Evolutionary conservation across 2,113 vertebrate species (phyloP).

Genomic region (Hypomesus transpacificus): DNA sequence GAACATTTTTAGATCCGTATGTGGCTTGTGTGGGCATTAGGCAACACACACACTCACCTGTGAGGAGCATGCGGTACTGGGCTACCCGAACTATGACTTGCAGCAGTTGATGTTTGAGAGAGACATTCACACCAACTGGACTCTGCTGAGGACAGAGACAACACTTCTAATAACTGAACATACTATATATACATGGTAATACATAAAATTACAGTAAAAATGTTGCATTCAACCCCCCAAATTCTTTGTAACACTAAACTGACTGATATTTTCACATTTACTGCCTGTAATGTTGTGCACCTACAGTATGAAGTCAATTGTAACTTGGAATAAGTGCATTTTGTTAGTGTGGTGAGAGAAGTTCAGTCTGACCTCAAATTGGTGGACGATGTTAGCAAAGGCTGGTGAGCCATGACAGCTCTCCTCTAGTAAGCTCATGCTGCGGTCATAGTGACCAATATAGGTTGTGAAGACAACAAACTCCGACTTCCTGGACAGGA

Average conservation of each 20-base stretch:
- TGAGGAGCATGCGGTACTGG: constrained; percentile 92
- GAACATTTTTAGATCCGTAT: too few species aligned
- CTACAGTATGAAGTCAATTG: too few species aligned
- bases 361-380: constrained; percentile 81
- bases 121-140: constrained; percentile 65
- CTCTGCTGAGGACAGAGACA: constrained; percentile 67
- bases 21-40: too few species aligned
- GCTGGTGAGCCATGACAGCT: constrained; percentile 73
- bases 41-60: constrained; percentile 72
- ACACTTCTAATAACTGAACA: constrained; percentile 16
- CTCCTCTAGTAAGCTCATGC: constrained; percentile 81
- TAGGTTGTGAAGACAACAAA: constrained; percentile 83
- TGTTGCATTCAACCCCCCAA: too few species aligned
- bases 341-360: constrained; percentile 21
- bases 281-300: neutral
- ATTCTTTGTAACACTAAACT: neutral
- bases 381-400: constrained; percentile 74
- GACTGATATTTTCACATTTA: neutral
- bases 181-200: too few species aligned
- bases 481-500: constrained; percentile 79
- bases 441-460: constrained; percentile 86
- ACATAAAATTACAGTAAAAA: too few species aligned
- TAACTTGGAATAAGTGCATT: constrained; percentile 24
- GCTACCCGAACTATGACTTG: constrained; percentile 86
- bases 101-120: constrained; percentile 83